A percentile compares a stretch with the other conserved stretches of the same genome.
These are phyloP conservation scores for Clitarchus hookeri DNA, from an alignment of 2,888 invertebrate genomes.

Conservation along the genomic window DNA sequence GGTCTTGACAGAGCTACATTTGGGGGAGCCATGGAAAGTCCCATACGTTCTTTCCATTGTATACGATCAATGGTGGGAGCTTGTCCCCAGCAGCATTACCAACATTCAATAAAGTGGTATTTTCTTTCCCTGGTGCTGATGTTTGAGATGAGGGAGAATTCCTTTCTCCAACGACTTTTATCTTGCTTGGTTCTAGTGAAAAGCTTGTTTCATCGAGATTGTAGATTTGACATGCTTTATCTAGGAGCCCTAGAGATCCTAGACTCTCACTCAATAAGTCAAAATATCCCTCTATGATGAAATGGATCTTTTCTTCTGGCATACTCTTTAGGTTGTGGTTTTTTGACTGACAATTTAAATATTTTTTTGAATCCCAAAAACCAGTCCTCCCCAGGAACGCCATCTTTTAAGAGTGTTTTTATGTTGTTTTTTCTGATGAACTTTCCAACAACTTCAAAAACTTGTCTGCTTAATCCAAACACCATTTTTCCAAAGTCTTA, in stretches of 20 bases:
- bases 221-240: constrained; percentile 37
- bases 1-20: too few species aligned
- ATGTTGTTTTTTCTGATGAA: constrained; percentile 47
- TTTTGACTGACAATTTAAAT: constrained; percentile 50
- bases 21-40: constrained; percentile 48
- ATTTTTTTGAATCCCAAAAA: constrained; percentile 47
- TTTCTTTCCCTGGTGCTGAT: constrained; percentile 48
- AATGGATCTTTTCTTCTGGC: constrained; percentile 47
- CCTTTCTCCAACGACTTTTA: constrained; percentile 43
- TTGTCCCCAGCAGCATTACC: constrained; percentile 47
- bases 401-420: constrained; percentile 48
- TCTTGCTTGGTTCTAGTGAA: constrained; percentile 44
- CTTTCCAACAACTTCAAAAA: constrained; percentile 46
- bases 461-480: constrained; percentile 49
- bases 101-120: constrained; percentile 46
- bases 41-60: constrained; percentile 51
- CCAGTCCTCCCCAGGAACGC: constrained; percentile 48
- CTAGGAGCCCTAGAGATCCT: constrained; percentile 42
- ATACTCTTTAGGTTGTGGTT: constrained; percentile 50
- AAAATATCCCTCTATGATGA: constrained; percentile 39
- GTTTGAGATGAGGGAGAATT: constrained; percentile 41
- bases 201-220: constrained; percentile 46
- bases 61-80: constrained; percentile 50
- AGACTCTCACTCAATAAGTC: constrained; percentile 33
- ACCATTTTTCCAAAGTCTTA: constrained; percentile 48